These are phyloP conservation scores for Cochlearius cochlearius DNA, from an alignment of 2,113 vertebrate species.

Conservation along the genomic window DNA sequence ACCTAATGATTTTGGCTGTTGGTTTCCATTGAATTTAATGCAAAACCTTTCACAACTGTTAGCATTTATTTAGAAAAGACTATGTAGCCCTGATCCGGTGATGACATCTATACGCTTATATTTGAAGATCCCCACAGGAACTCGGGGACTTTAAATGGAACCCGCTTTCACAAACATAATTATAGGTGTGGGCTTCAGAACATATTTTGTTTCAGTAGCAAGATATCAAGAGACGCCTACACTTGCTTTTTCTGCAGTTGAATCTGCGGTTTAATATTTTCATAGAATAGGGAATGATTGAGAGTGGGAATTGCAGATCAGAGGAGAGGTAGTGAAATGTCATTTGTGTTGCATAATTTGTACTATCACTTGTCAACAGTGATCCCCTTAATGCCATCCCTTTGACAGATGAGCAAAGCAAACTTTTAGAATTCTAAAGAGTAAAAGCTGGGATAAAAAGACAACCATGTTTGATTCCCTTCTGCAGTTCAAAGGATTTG, in stretches of 20 bases:
- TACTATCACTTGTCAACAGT: constrained; percentile 79
- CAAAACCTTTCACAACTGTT: not conserved
- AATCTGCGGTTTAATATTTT: constrained; percentile 59
- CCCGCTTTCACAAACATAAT: constrained; percentile 28
- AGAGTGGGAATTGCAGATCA: constrained; percentile 75
- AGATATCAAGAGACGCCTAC: constrained; percentile 19
- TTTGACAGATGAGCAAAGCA: constrained; percentile 73
- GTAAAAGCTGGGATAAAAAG: constrained; percentile 74
- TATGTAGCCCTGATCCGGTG: not conserved
- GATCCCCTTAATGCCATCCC: constrained; percentile 76
- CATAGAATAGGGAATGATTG: constrained; percentile 67
- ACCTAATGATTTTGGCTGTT: not conserved
- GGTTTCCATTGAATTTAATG: not conserved
- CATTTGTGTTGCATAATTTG: constrained; percentile 81
- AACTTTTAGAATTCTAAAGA: constrained; percentile 74
- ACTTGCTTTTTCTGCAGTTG: constrained; percentile 23
- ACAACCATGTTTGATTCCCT: constrained; percentile 73
- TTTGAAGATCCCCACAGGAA: not conserved
- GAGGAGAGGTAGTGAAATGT: constrained; percentile 73
- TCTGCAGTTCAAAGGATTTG: constrained; percentile 75
- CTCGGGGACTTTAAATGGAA: not conserved
- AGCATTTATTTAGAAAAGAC: not conserved
- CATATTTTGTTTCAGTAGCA: constrained; percentile 21
- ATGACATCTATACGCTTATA: not conserved
- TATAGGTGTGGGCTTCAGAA: constrained; percentile 41